Evolutionary conservation across 2,888 invertebrate species (phyloP).

Genomic region (Phyllotreta striolata): DNA sequence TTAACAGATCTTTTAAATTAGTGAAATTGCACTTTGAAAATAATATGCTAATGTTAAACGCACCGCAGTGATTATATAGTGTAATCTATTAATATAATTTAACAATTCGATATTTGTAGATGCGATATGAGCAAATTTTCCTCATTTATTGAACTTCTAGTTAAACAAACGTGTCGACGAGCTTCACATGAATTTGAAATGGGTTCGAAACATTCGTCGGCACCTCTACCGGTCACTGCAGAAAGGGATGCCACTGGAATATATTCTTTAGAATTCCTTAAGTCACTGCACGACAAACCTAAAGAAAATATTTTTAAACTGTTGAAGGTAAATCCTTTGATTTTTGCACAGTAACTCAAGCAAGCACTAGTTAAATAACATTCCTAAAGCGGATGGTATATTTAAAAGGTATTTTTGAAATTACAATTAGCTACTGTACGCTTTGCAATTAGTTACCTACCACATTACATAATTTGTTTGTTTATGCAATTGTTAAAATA

Average conservation of each 20-base stretch:
- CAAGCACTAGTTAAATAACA: not conserved
- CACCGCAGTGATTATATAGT: constrained; percentile 9
- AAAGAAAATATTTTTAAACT: constrained; percentile 49
- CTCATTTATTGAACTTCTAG: constrained; percentile 49
- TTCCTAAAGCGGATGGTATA: no score
- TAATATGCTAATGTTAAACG: constrained; percentile 10
- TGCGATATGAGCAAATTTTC: constrained; percentile 42
- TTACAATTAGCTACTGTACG: no score
- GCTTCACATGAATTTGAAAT: constrained; percentile 51
- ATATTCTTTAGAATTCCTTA: constrained; percentile 52
- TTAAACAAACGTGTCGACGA: constrained; percentile 49
- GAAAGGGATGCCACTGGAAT: constrained; percentile 40
- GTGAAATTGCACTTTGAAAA: constrained; percentile 3
- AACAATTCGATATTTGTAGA: constrained; percentile 14
- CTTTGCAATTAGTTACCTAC: no score
- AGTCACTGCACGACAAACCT: constrained; percentile 50
- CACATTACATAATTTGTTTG: no score
- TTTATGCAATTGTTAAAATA: no score
- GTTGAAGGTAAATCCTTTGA: constrained; percentile 44
- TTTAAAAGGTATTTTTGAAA: no score
- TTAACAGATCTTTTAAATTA: constrained; percentile 7
- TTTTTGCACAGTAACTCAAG: constrained; percentile 6
- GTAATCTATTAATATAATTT: constrained; percentile 19
- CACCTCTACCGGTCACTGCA: constrained; percentile 41
- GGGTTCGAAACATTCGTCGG: constrained; percentile 46